These are phyloP conservation scores for Microcebus jonahi DNA, from an alignment of 2,113 vertebrate species.

Conservation along the genomic window DNA sequence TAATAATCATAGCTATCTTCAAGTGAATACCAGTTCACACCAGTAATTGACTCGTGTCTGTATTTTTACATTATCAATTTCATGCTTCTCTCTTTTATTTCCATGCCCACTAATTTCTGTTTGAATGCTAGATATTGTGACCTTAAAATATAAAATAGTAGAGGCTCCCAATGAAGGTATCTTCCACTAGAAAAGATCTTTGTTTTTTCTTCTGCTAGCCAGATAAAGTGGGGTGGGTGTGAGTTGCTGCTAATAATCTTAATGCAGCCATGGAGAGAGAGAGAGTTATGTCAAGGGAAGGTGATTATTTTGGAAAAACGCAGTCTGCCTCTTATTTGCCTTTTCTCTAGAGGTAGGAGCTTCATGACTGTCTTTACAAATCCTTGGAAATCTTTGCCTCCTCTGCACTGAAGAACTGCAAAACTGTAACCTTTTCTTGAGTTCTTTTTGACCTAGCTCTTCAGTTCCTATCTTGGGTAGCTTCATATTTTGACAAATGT, in stretches of 20 bases:
- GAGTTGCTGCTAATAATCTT: not conserved
- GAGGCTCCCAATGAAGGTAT: not conserved
- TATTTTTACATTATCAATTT: not conserved
- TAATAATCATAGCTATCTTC: not conserved
- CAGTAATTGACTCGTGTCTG: not conserved
- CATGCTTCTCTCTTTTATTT: constrained; percentile 15
- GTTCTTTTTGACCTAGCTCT: not conserved
- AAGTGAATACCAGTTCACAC: not conserved
- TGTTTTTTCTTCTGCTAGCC: not conserved
- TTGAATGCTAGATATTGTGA: not conserved
- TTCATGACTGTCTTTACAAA: not conserved
- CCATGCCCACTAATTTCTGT: not conserved
- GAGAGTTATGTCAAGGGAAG: not conserved
- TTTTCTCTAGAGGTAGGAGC: not conserved
- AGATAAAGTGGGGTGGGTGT: not conserved
- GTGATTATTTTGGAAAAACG: not conserved
- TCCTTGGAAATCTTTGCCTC: not conserved
- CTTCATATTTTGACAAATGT: not conserved
- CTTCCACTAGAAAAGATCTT: not conserved
- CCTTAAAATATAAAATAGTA: not conserved
- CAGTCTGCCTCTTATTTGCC: not conserved
- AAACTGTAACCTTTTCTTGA: not conserved
- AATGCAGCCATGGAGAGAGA: not conserved
- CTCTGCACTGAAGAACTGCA: not conserved
- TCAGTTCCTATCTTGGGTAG: not conserved